Evolutionary conservation across 2,113 vertebrate species (phyloP).

Genomic region (Centropus bengalensis): DNA sequence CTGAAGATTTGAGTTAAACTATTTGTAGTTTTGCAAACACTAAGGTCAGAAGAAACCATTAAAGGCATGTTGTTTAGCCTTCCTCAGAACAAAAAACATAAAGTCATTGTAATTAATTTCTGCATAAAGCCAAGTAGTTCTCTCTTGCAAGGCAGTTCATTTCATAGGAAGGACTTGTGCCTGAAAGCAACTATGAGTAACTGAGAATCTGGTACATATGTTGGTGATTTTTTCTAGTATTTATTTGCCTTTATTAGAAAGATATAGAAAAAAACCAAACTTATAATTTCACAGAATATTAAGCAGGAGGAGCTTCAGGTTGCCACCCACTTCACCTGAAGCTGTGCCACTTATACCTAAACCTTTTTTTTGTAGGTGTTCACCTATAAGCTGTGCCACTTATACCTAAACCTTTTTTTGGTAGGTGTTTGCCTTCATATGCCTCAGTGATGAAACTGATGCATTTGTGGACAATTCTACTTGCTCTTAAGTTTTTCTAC

Average conservation of each 20-base stretch:
- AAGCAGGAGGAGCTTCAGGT: not conserved
- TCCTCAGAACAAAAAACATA: not conserved
- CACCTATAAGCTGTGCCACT: not conserved
- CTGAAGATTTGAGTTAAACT: not conserved
- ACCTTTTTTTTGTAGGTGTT: not conserved
- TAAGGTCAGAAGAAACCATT: not conserved
- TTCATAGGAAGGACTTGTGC: not conserved
- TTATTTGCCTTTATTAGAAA: not conserved
- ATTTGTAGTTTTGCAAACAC: not conserved
- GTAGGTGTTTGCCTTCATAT: not conserved
- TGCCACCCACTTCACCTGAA: not conserved
- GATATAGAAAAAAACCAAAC: not conserved
- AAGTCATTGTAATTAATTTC: not conserved
- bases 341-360: not conserved
- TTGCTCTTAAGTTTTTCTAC: not conserved
- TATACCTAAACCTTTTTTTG: not conserved
- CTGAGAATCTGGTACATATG: not conserved
- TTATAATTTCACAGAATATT: not conserved
- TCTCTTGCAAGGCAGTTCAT: not conserved
- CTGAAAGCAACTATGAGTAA: not conserved
- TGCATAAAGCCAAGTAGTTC: not conserved
- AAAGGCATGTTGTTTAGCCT: not conserved
- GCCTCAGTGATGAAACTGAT: not conserved
- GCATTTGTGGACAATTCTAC: not conserved
- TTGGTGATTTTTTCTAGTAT: not conserved